Conservation (phyloP, 2,888 invertebrate species). For the Sinopyrophorus schimmeli region DNA sequence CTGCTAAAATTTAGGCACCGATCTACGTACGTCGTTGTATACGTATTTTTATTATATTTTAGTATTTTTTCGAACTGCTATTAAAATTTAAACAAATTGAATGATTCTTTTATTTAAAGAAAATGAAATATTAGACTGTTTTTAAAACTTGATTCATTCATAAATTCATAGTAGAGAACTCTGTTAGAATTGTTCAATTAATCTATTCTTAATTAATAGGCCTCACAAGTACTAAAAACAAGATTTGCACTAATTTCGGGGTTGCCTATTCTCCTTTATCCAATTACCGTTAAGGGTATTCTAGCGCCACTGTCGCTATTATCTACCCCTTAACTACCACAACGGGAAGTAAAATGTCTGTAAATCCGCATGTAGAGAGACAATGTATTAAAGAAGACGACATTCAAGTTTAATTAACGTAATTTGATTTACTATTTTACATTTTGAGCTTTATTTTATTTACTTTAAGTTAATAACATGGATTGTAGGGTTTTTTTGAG, state of each 20-base stretch:
- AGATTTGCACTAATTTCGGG: slow-evolving; percentile 45
- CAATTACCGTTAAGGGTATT: slow-evolving; percentile 49
- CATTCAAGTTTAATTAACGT: slow-evolving; percentile 22
- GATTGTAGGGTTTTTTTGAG: no score
- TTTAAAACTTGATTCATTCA: no score
- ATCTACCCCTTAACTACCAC: slow-evolving; percentile 51
- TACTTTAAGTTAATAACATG: no score
- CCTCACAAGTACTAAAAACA: slow-evolving; percentile 32
- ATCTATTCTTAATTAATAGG: slow-evolving; percentile 29
- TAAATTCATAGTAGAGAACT: no score
- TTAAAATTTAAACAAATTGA: no score
- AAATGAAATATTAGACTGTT: no score
- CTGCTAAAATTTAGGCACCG: slow-evolving; percentile 17
- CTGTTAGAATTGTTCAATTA: slow-evolving; percentile 24
- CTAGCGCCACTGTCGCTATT: slow-evolving; percentile 48
- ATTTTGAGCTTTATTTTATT: no score
- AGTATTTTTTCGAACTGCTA: no score
- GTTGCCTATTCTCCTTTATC: slow-evolving; percentile 48
- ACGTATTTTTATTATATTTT: no score
- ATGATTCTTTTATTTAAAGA: no score
- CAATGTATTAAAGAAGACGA: slow-evolving; percentile 22
- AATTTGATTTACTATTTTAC: no score
- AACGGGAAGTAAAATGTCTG: slow-evolving; percentile 45
- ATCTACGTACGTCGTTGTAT: no score
- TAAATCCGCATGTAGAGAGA: slow-evolving; percentile 34